phyloP scores from a whole-genome alignment of 1,140 invertebrate genomes.

The Bombus sylvicola region DNA sequence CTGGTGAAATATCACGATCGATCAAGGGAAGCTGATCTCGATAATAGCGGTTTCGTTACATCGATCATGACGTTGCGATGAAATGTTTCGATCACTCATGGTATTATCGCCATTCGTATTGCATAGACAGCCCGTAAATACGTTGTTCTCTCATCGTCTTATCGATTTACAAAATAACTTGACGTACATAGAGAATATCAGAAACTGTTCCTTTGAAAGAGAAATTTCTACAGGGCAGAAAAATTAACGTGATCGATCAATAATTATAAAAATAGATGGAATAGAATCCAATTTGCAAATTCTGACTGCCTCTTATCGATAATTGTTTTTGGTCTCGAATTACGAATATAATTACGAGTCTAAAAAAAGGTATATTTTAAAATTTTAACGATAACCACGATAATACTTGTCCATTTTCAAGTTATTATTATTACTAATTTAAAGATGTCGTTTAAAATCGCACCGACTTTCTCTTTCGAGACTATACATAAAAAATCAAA shows the following conservation, averaged over 20 bases:
- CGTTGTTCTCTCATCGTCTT: not conserved
- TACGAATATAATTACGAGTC: too few species aligned
- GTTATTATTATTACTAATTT: too few species aligned
- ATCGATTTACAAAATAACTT: not conserved
- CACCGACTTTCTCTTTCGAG: not conserved
- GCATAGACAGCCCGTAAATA: not conserved
- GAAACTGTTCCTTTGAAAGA: too few species aligned
- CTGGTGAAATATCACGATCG: not conserved
- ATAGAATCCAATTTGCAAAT: not conserved
- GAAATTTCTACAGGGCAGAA: too few species aligned
- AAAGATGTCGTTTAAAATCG: too few species aligned
- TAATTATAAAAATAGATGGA: not conserved
- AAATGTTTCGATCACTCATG: slow-evolving; percentile 13
- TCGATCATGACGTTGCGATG: not conserved
- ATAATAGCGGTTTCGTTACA: not conserved
- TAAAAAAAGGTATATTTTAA: too few species aligned
- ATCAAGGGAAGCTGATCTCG: slow-evolving; percentile 1
- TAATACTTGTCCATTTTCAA: too few species aligned
- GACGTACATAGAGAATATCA: not conserved
- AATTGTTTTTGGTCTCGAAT: too few species aligned
- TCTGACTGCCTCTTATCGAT: too few species aligned
- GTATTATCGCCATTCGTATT: slow-evolving; percentile 1
- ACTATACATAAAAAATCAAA: not conserved
- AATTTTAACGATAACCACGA: too few species aligned
- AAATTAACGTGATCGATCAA: not conserved